A percentile compares a stretch with the other conserved stretches of the same genome.
Conservation (phyloP, 2,888 invertebrate genomes). For the Eurytoma adleriae region DNA sequence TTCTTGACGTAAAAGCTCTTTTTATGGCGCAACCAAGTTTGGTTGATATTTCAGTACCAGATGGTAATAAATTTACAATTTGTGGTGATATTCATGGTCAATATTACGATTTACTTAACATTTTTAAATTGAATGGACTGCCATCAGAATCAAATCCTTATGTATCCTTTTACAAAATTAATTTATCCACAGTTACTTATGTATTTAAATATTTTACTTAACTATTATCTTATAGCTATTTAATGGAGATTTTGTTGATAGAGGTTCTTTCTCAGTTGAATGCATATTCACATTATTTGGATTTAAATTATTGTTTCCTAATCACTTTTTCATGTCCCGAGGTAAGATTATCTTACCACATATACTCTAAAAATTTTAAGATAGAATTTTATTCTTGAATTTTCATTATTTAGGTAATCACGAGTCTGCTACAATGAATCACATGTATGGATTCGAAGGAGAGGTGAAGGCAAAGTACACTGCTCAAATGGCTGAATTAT, state of each 20-base stretch:
- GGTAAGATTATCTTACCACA: constrained; percentile 79
- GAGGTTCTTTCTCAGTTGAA: constrained; percentile 99
- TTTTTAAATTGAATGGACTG: constrained; percentile 97
- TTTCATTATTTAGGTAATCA: constrained; percentile 86
- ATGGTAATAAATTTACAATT: constrained; percentile 95
- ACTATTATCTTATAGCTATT: constrained; percentile 81
- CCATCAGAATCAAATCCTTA: constrained; percentile 97
- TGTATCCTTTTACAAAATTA: constrained; percentile 78
- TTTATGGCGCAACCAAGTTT: constrained; percentile 91
- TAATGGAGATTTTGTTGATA: constrained; percentile 99
- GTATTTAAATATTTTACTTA: constrained; percentile 58
- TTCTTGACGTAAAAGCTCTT: constrained; percentile 91
- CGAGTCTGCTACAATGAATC: constrained; percentile 98
- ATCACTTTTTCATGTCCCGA: constrained; percentile 98
- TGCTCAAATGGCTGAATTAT: constrained; percentile 95
- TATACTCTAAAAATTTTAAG: neutral
- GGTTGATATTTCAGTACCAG: constrained; percentile 91
- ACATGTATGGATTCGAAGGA: constrained; percentile 99
- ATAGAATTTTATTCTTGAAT: neutral
- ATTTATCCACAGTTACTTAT: neutral
- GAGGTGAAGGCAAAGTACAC: constrained; percentile 98
- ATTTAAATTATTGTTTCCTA: constrained; percentile 96
- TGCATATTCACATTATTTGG: constrained; percentile 98
- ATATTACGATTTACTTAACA: constrained; percentile 98
- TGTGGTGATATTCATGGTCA: constrained; percentile 99